phyloP scores from a whole-genome alignment of 2,888 invertebrate genomes.

The Agrenia bidenticulata region DNA sequence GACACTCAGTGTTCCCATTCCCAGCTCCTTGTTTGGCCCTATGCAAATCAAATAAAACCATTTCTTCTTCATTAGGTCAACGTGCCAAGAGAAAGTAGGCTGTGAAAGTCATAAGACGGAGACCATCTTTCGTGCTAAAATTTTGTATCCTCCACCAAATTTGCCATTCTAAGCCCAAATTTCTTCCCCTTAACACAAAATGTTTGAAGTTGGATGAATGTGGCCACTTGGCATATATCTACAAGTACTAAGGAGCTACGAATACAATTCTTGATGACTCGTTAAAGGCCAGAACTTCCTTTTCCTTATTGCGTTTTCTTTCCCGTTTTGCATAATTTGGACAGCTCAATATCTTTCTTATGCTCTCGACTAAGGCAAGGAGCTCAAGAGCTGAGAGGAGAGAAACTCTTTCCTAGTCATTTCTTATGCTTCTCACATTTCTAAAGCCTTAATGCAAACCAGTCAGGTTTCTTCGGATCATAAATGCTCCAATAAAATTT shows the following conservation, averaged over 20 bases:
- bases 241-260: not conserved
- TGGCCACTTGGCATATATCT: not conserved
- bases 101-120: not conserved
- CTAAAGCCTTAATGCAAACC: slow-evolving; percentile 15
- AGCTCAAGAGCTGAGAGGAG: not conserved
- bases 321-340: slow-evolving; percentile 17
- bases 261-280: slow-evolving; percentile 15
- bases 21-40: slow-evolving; percentile 1
- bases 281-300: slow-evolving; percentile 17
- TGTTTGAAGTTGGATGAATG: not conserved
- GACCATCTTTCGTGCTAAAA: too few species aligned
- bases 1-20: not conserved
- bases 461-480: slow-evolving; percentile 22
- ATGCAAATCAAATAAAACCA: slow-evolving; percentile 36
- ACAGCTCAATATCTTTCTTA: slow-evolving; percentile 15
- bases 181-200: too few species aligned
- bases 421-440: slow-evolving; percentile 18
- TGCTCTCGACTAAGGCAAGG: not conserved
- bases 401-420: too few species aligned
- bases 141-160: too few species aligned
- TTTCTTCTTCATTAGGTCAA: slow-evolving; percentile 42
- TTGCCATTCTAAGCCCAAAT: too few species aligned
- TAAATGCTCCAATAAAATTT: slow-evolving; percentile 23
- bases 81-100: slow-evolving; percentile 23
- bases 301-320: slow-evolving; percentile 20